These are phyloP conservation scores for Amblyornis subalaris DNA, from an alignment of 2,113 vertebrate genomes.

Conservation along the genomic window DNA sequence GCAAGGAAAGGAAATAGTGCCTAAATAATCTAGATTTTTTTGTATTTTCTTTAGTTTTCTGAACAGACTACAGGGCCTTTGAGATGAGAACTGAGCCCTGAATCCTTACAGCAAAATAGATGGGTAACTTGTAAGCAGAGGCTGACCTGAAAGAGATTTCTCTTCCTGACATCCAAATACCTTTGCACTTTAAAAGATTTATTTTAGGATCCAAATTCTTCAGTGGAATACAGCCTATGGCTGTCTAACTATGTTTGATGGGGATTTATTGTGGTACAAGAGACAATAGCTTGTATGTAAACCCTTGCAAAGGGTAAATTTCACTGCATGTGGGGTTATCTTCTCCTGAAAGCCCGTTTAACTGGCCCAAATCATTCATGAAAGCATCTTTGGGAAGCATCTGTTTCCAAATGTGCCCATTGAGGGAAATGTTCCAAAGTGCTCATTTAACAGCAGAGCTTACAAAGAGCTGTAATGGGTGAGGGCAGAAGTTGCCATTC, in stretches of 20 bases:
- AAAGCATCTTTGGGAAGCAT: background rate
- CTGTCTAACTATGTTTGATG: background rate
- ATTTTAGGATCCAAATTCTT: background rate
- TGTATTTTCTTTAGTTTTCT: background rate
- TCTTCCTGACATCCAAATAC: background rate
- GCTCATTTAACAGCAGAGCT: background rate
- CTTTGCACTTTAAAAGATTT: background rate
- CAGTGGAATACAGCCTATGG: background rate
- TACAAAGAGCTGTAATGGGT: background rate
- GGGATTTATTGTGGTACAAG: background rate
- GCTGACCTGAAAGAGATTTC: background rate
- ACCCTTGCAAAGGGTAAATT: background rate
- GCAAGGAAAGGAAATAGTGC: background rate
- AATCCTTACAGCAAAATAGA: background rate
- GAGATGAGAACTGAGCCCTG: background rate
- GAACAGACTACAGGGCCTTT: background rate
- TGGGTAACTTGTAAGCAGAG: background rate
- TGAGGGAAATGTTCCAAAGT: background rate
- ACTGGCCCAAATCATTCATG: background rate
- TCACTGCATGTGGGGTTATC: background rate
- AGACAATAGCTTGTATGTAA: background rate
- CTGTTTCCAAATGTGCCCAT: background rate
- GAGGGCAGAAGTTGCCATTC: background rate
- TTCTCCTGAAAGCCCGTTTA: background rate
- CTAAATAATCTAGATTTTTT: background rate